Percentiles rank a stretch among this genome's conserved stretches.
These are phyloP conservation scores for Chiropotes sagulatus DNA, from an alignment of 2,797 vertebrate species.

Conservation along the genomic window DNA sequence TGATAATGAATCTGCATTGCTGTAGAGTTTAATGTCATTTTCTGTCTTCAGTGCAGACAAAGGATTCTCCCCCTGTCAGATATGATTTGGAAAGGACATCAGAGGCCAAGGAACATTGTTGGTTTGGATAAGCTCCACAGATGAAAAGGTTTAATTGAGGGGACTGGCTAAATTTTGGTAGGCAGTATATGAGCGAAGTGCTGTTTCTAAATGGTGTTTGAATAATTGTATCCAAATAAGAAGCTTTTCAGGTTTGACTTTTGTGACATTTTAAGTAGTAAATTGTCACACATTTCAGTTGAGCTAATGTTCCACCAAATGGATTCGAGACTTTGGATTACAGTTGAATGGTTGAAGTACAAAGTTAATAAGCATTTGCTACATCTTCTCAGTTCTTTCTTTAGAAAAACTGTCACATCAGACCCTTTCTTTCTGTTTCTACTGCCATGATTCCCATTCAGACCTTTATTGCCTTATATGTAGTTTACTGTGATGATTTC, in stretches of 20 bases:
- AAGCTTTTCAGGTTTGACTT: slow-evolving; percentile 67
- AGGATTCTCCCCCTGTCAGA: slow-evolving; percentile 64
- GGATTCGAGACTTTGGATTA: slow-evolving; percentile 44
- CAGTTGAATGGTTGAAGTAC: slow-evolving; percentile 39
- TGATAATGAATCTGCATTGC: slow-evolving; percentile 65
- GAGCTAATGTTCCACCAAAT: slow-evolving; percentile 62
- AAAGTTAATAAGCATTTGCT: slow-evolving; percentile 10
- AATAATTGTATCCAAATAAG: slow-evolving; percentile 65
- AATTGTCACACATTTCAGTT: slow-evolving; percentile 64
- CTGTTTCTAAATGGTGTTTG: slow-evolving; percentile 54
- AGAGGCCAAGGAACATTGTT: slow-evolving; percentile 67
- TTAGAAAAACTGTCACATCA: not conserved
- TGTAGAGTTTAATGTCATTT: slow-evolving; percentile 72
- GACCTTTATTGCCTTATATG: not conserved
- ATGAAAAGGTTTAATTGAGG: slow-evolving; percentile 71
- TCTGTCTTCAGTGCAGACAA: slow-evolving; percentile 57
- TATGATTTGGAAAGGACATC: slow-evolving; percentile 69
- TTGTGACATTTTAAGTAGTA: slow-evolving; percentile 60
- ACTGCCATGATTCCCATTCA: not conserved
- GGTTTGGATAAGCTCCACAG: slow-evolving; percentile 66
- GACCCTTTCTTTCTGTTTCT: not conserved
- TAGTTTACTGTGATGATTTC: not conserved
- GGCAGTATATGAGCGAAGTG: slow-evolving; percentile 41
- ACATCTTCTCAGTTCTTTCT: not conserved
- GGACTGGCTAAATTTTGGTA: slow-evolving; percentile 54